phyloP scores from a whole-genome alignment of 2,113 vertebrate species.

The Urocolius indicus region DNA sequence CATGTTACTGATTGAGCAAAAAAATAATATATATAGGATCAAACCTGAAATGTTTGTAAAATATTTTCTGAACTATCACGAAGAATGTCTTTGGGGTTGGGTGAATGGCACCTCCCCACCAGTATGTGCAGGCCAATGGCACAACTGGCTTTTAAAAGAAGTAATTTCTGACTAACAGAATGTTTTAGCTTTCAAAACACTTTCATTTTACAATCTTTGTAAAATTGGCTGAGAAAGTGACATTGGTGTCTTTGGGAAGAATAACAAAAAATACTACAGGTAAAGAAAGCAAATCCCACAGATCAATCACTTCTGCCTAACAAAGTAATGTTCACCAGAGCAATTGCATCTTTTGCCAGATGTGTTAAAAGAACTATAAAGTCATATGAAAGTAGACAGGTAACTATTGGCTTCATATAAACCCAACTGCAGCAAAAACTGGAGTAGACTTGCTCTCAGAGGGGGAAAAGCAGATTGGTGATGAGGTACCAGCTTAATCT shows the following conservation, averaged over 20 bases:
- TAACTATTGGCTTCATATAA: not conserved
- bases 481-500: not conserved
- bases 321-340: not conserved
- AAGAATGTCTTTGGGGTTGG: not conserved
- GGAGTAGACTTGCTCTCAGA: not conserved
- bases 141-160: not conserved
- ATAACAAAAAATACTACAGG: not conserved
- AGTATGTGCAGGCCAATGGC: not conserved
- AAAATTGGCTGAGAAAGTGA: not conserved
- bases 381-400: not conserved
- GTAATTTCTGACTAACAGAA: not conserved
- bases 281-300: not conserved
- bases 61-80: not conserved
- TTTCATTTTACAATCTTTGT: not conserved
- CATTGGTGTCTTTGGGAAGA: not conserved
- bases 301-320: not conserved
- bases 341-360: not conserved
- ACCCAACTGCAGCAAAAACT: not conserved
- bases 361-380: not conserved
- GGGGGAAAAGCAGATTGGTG: not conserved
- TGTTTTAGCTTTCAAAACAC: not conserved
- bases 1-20: not conserved
- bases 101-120: not conserved
- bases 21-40: too few species aligned
- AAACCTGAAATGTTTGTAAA: not conserved